Evolutionary conservation across 2,797 vertebrate genomes (phyloP).

Genomic region (Gymnoscopelus braueri): DNA sequence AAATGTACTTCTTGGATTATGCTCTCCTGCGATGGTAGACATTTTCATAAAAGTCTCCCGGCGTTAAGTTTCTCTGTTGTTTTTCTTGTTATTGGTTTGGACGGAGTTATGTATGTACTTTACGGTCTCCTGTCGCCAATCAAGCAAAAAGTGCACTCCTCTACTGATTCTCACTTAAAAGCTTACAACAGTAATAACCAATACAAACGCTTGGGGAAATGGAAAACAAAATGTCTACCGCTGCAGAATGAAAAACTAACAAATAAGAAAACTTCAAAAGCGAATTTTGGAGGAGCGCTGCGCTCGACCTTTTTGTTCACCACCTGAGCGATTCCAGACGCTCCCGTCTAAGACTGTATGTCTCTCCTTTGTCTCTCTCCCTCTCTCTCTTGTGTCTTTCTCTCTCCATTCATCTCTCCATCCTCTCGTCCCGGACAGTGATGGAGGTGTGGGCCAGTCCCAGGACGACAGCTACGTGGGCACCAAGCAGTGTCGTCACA

Average conservation of each 20-base stretch:
- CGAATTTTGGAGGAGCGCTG: background rate
- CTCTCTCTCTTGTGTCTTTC: background rate
- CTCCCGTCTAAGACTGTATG: background rate
- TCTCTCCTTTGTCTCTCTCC: background rate
- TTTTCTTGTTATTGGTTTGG: conserved; percentile 30
- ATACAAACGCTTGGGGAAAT: background rate
- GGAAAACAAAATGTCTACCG: conserved; percentile 28
- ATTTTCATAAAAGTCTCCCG: conserved; percentile 44
- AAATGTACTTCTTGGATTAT: conserved; percentile 28
- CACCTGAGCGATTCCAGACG: conserved; percentile 1
- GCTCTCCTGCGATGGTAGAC: conserved; percentile 38
- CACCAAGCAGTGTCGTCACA: conserved; percentile 94
- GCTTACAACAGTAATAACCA: conserved; percentile 9
- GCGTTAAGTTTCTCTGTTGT: background rate
- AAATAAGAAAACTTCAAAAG: conserved; percentile 1
- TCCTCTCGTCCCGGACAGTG: conserved; percentile 77
- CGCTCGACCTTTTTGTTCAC: background rate
- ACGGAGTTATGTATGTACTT: no score
- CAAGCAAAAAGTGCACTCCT: background rate
- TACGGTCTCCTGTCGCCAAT: background rate
- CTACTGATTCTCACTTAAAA: conserved; percentile 2
- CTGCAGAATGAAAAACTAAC: conserved; percentile 19
- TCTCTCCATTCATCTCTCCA: background rate
- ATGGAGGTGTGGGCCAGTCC: conserved; percentile 91
- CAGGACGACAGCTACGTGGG: conserved; percentile 99